Base-by-base conservation (phyloP, 2,113 vertebrate species). In the Chauna torquata region DNA sequence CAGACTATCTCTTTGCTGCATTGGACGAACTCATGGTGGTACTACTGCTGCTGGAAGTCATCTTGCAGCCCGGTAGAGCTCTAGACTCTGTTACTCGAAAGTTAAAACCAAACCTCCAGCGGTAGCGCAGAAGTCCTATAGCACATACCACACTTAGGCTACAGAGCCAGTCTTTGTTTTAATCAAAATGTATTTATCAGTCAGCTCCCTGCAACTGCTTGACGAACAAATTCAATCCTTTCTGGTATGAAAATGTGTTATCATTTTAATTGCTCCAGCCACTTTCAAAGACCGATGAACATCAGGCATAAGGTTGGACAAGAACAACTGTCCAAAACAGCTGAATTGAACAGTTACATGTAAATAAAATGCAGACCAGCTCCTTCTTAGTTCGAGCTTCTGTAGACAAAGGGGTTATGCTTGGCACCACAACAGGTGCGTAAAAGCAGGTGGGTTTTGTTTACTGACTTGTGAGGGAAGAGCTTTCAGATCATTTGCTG, bases 301-400 rank as follows among this genome's bases (percentile, higher is more conserved):
- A 82, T 8, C 16, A 9, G 4, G 28, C 50, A 38, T 65, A 62
- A 72, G 11, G 30, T 0, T 95, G 62, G 59, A 65, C 30, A 80
- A 72, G 58, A 65, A 74, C n/a, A 8, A 47, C 59, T 49, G 6
- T 66, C 50, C 65, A 65, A 78, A 38, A 27, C 38, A 75, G 32
- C 32, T 74, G 45, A 54, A 61, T 9, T 36, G 61, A 57, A 55
- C 62, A 64, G 75, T 44, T 81, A 45, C 30, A 87, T 80, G 55
- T 70, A 83, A 93, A 81, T 90, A 88, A 92, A 94, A 92, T 81
- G 83, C 86, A 94, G 78, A 85, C 47, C 38, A 76, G 64, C 62
- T 93, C 54, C 28, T 88, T 87, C 77, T 87, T 71, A 90, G 57
- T 49, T 44, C 40, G 61, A 92, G n/a, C 64, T 75, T 75, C 62